These are phyloP conservation scores for Danaus chrysippus DNA, from an alignment of 2,888 invertebrate genomes.

Conservation along the genomic window DNA sequence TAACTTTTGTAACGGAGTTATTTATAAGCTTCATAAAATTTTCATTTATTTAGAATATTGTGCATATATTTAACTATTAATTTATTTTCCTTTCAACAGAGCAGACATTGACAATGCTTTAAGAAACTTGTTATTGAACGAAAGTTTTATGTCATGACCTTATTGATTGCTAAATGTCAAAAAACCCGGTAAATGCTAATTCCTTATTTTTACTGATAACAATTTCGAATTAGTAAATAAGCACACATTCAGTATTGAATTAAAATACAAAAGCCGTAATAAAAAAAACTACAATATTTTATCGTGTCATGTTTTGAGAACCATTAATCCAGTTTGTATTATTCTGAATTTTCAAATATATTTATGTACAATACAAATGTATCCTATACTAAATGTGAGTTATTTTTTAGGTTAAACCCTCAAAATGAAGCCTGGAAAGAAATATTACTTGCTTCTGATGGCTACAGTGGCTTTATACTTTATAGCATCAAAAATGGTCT, in stretches of 20 bases:
- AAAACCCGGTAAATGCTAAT: conserved; percentile 11
- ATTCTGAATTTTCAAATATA: neutral
- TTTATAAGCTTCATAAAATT: no score
- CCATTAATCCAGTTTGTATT: neutral
- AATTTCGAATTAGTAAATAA: neutral
- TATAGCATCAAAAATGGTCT: conserved; percentile 49
- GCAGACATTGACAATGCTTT: no score
- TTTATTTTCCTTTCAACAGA: no score
- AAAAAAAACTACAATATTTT: neutral
- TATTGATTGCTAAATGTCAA: conserved; percentile 9
- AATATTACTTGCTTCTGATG: conserved; percentile 42
- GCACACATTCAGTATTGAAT: neutral
- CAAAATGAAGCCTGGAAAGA: conserved; percentile 27
- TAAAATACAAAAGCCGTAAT: neutral
- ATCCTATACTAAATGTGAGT: neutral
- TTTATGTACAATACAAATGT: neutral
- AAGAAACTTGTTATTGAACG: neutral
- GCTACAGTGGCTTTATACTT: conserved; percentile 41
- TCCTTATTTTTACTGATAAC: neutral
- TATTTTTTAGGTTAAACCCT: conserved; percentile 13
- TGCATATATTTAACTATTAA: no score
- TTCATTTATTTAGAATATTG: no score
- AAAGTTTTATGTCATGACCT: conserved; percentile 1
- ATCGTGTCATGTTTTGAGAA: neutral
- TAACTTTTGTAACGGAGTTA: no score